These are phyloP conservation scores for Mesochorus sp. DNA, from an alignment of 2,888 invertebrate genomes.

Conservation along the genomic window DNA sequence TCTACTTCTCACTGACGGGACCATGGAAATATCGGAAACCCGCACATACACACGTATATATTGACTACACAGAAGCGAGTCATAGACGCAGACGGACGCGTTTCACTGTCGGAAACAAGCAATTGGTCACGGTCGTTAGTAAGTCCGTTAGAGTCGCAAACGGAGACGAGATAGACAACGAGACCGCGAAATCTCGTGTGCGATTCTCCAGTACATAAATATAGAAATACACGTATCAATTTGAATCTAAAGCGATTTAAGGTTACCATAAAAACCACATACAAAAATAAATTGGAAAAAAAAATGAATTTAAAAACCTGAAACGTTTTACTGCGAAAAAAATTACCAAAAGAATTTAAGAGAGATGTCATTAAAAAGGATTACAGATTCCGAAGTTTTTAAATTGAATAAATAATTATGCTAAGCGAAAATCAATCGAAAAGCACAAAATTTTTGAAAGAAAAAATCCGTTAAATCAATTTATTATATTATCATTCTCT, in stretches of 20 bases:
- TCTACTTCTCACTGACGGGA: constrained; percentile 44
- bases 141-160: constrained; percentile 65
- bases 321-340: no score
- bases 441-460: no score
- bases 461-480: no score
- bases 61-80: constrained; percentile 57
- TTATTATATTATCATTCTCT: no score
- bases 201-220: not conserved
- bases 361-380: no score
- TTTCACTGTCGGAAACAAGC: constrained; percentile 71
- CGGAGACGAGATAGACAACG: constrained; percentile 16
- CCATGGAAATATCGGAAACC: constrained; percentile 55
- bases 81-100: constrained; percentile 61
- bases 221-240: constrained; percentile 2
- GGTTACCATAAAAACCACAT: not conserved
- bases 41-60: not conserved
- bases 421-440: no score
- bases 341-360: no score
- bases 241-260: not conserved
- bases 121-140: constrained; percentile 75
- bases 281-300: not conserved
- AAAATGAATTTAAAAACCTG: no score
- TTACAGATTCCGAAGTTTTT: no score
- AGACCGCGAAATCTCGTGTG: constrained; percentile 11
- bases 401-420: no score